Conservation (phyloP, 2,113 vertebrate species). For the Coturnix japonica region DNA sequence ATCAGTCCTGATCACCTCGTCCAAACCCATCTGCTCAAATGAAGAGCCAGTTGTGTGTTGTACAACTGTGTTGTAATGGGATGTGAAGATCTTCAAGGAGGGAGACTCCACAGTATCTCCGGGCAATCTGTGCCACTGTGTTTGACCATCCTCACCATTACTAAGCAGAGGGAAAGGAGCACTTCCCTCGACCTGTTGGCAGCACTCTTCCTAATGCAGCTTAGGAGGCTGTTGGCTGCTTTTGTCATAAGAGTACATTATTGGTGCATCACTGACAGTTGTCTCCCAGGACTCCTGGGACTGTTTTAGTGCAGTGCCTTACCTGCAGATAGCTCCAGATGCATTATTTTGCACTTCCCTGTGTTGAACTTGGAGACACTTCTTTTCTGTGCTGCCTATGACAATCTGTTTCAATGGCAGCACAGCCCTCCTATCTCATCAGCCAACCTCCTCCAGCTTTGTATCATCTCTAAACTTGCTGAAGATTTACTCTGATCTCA, state of each 20-base stretch:
- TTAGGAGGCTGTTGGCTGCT: not conserved
- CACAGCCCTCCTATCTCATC: not conserved
- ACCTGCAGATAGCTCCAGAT: not conserved
- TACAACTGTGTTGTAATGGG: rapidly evolving
- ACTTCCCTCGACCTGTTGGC: rapidly evolving
- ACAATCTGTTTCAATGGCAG: not conserved
- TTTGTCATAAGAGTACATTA: not conserved
- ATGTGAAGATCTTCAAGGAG: not conserved
- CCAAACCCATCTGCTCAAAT: not conserved
- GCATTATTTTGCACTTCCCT: not conserved
- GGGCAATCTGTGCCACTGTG: not conserved
- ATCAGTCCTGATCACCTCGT: not conserved
- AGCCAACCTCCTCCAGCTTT: not conserved
- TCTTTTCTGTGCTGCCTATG: not conserved
- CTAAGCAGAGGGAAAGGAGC: not conserved
- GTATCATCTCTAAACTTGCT: not conserved
- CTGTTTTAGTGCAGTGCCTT: not conserved
- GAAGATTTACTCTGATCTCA: not conserved
- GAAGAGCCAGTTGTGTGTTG: not conserved
- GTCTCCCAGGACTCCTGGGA: not conserved
- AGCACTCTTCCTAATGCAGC: not conserved
- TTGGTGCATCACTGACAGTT: not conserved
- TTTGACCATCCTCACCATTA: not conserved
- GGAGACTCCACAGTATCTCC: not conserved
- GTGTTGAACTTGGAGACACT: not conserved